Base-by-base conservation (phyloP, 2,113 vertebrate species). In the Phyllopteryx taeniolatus region DNA sequence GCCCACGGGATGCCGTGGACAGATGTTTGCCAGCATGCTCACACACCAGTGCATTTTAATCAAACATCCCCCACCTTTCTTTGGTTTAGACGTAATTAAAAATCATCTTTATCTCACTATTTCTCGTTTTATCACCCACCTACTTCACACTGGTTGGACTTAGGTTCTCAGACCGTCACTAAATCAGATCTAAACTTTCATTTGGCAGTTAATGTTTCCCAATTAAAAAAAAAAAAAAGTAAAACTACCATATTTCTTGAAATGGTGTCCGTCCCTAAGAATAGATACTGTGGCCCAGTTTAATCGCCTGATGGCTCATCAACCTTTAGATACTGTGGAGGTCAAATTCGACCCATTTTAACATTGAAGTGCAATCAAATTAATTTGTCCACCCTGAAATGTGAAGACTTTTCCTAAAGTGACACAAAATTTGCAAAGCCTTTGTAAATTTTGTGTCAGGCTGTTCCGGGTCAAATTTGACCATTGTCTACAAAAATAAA, bases 21-120 rank as follows among this genome's bases (percentile, higher is more conserved):
- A 86, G 80, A 83, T 85, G 75, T 77, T 79, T 80, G 74, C 39
- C 79, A 70, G 84, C 72, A 73, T 79, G 78, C 68, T 67, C 56
- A 51, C 68, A 72, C 46, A 64, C 67, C 75, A 68, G 53, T 73
- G 56, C 0, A 46, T 81, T 73, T 49, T 71, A 80, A 76, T 79
- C 49, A 75, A 27, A 67, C 6, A 61, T 67, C 44, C 20, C 71
- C 69, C 27, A 15, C n/a, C 44, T 69, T 69, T 77, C 59, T 70
- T 62, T 67, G 67, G 53, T 22, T 75, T 74, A 57, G 75, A 76
- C 22, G 73, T 47, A 46, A 66, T 66, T 47, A 15, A 27, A 66
- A 47, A 47, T 46, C 2, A 42, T 64, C 51, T 67, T 35, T 47
- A 15, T 14, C 57, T 27, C 54, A n/a, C 49, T 70, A 56, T 78